These are phyloP conservation scores for Parazoanthus atlanticus DNA, from an alignment of 92 coral and sea anemone genomes.

Conservation along the genomic window DNA sequence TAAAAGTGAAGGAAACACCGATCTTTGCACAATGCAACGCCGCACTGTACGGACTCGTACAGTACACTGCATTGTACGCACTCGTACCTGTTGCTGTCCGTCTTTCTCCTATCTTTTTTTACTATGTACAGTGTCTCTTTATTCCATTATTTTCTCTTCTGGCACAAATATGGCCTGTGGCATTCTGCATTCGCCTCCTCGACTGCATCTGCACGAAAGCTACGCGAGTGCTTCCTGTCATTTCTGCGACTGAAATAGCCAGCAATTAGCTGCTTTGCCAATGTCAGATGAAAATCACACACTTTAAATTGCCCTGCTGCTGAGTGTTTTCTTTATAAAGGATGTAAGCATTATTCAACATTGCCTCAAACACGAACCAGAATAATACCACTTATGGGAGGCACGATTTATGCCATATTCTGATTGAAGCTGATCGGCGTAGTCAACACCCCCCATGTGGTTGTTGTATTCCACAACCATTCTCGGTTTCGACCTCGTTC, in stretches of 20 bases:
- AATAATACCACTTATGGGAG: conserved; percentile 28
- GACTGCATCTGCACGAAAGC: conserved; percentile 9
- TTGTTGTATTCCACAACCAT: conserved; percentile 47
- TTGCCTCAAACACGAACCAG: conserved; percentile 38
- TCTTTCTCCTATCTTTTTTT: conserved; percentile 8
- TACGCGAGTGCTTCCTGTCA: conserved; percentile 7
- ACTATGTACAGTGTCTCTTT: neutral
- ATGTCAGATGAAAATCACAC: neutral
- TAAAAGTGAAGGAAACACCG: conserved; percentile 29
- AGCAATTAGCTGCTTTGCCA: neutral
- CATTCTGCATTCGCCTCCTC: conserved; percentile 4
- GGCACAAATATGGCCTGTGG: conserved; percentile 15
- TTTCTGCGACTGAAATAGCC: neutral
- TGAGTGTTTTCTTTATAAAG: conserved; percentile 42
- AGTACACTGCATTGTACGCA: neutral
- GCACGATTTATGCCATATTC: conserved; percentile 15
- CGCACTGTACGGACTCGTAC: conserved; percentile 15
- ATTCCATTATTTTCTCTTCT: conserved; percentile 31
- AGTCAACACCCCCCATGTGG: conserved; percentile 54
- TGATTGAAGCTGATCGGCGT: conserved; percentile 41
- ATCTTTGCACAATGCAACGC: conserved; percentile 26
- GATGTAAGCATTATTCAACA: conserved; percentile 39
- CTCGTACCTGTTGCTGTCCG: too few relatives aligned
- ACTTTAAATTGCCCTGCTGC: neutral
- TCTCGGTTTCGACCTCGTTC: too few relatives aligned